Percentiles rank a stretch among this genome's conserved stretches.
phyloP scores from a whole-genome alignment of 2,113 vertebrate species.

The Phylloscopus trochilus region DNA sequence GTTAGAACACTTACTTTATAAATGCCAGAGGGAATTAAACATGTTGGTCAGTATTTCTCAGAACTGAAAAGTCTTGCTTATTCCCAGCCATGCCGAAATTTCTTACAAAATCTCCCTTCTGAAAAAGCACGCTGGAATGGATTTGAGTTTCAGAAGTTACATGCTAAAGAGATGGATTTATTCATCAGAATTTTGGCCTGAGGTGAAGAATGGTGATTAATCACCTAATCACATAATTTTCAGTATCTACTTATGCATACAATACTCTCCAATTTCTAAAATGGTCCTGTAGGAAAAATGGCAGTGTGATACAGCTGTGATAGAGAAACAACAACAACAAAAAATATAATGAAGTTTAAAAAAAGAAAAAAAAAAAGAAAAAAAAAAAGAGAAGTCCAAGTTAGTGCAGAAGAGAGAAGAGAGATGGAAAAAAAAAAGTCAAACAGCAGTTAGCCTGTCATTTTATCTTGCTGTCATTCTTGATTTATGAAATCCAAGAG shows the following conservation, averaged over 20 bases:
- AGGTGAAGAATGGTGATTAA: neutral
- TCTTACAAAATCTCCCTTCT: neutral
- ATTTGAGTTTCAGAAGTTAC: neutral
- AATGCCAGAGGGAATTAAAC: neutral
- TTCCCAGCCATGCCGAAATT: neutral
- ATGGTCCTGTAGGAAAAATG: neutral
- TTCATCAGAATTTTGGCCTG: neutral
- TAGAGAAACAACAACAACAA: neutral
- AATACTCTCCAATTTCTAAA: neutral
- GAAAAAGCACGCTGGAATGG: neutral
- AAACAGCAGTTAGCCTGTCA: neutral
- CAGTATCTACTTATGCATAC: neutral
- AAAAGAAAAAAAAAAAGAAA: too few relatives aligned
- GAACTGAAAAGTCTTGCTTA: neutral
- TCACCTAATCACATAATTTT: neutral
- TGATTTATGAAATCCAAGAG: neutral
- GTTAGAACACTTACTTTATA: neutral
- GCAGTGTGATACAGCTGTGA: neutral
- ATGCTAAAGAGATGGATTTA: neutral
- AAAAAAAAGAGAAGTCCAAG: neutral
- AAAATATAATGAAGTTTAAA: neutral
- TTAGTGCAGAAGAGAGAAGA: neutral
- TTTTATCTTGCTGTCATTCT: neutral
- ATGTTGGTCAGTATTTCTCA: neutral
- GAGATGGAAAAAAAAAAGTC: neutral